Percentiles rank a stretch among this genome's conserved stretches.
Conservation (phyloP, 1,140 invertebrate species). For the Leptinotarsa lineolata region DNA sequence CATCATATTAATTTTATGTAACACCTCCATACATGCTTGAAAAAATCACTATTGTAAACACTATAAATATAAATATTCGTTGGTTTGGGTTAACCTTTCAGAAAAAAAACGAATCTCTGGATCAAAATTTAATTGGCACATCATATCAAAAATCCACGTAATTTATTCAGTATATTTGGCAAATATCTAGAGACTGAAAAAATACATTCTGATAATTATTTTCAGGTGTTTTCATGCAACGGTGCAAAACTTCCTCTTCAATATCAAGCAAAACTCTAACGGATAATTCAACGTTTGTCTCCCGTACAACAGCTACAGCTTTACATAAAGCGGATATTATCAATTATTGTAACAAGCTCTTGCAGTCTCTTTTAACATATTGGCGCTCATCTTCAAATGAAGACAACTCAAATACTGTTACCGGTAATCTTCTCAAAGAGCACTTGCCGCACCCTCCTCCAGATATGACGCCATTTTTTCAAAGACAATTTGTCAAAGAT, state of each 20-base stretch:
- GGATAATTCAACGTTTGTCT: conserved; percentile 71
- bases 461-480: conserved; percentile 95
- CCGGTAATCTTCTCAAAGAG: conserved; percentile 75
- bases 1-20: too few species aligned
- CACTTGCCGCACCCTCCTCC: conserved; percentile 79
- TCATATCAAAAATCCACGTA: too few species aligned
- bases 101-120: too few species aligned
- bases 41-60: too few species aligned
- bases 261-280: conserved; percentile 58
- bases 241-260: conserved; percentile 48
- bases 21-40: too few species aligned
- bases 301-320: conserved; percentile 75
- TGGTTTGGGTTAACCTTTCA: too few species aligned
- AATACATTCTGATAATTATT: background rate
- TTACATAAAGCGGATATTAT: conserved; percentile 80
- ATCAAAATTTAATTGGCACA: too few species aligned
- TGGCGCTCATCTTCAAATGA: conserved; percentile 57
- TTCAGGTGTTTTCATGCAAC: conserved; percentile 38
- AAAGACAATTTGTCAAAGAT: conserved; percentile 88
- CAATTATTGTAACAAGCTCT: conserved; percentile 78
- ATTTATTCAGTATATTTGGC: too few species aligned
- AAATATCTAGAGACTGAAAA: background rate
- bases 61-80: too few species aligned
- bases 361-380: conserved; percentile 83
- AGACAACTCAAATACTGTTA: conserved; percentile 57